Base-by-base conservation (phyloP, 2,888 invertebrate genomes). In the Linnaemya vulpina region DNA sequence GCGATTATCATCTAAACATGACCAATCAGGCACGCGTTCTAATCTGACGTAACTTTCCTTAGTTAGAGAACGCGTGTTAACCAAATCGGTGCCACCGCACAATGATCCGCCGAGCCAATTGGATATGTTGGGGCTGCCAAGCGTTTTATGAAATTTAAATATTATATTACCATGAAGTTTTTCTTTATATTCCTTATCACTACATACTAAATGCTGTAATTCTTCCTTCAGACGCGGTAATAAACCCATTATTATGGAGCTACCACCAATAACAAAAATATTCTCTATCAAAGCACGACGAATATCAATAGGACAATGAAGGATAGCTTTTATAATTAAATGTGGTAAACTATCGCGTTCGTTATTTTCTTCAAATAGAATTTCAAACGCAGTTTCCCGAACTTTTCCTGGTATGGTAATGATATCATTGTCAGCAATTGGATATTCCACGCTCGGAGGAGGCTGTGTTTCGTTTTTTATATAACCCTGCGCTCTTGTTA, bases 41-140 rank as follows among this genome's bases (percentile, higher is more conserved):
- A 93, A 93, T 88, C 95, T 94, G 83, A 95, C 93, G 93, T 96
- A 98, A 71, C 93, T 93, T 89, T 98, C 98, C 87, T 96, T 95
- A 0, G 95, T 94, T 58, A 97, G 91, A 13, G 96, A 96, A 60
- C 96, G 94, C 76, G 94, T 94, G 46, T 94, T 94, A 43, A 97
- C 93, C 83, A 96, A 94, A 89, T 96, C 96, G 1, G 96, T 95
- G 46, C 96, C 95, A 62, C 96, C 96, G 90, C 96, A 96, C 87
- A 97, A 94, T 10, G 96, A 95, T 75, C 95, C 96, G 91, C 98
- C 98, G 38, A 97, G 93, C 98, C 98, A 99, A 51, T 96, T 95
- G 13, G 95, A 94, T 90, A 95, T 96, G 93, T 98, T 98, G 78
- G 95, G 95, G 90, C 96, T 95, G 43, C 96, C 95, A 17, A 97